phyloP scores from a whole-genome alignment of 2,113 vertebrate species.

The Procavia capensis region DNA sequence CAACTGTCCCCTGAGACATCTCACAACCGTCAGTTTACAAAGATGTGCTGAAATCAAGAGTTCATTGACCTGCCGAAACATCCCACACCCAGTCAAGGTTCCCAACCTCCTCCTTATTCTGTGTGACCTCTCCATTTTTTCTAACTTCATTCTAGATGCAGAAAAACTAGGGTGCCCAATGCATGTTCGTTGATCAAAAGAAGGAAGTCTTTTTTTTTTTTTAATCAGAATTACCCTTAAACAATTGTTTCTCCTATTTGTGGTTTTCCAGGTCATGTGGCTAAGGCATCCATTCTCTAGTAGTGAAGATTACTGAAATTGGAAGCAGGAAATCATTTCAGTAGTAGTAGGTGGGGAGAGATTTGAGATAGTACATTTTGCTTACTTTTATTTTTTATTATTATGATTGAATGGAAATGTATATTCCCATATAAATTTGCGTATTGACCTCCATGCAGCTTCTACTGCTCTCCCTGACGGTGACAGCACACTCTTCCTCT shows the following conservation, averaged over 20 bases:
- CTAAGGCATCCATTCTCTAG: not conserved
- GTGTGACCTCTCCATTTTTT: not conserved
- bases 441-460: no score
- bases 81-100: not conserved
- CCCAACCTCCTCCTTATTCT: not conserved
- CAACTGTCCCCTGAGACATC: not conserved
- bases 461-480: no score
- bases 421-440: no score
- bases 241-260: not conserved
- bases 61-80: not conserved
- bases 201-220: not conserved
- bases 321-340: not conserved
- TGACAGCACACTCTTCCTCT: no score
- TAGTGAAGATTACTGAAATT: not conserved
- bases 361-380: not conserved
- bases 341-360: not conserved
- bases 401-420: no score
- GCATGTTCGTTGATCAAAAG: not conserved
- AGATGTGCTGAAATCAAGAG: not conserved
- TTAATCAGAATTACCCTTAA: constrained; percentile 3
- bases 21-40: not conserved
- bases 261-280: not conserved
- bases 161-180: not conserved
- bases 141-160: not conserved
- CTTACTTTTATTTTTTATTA: no score